Base-by-base conservation (phyloP, 2,888 invertebrate species). In the Timandra comae region DNA sequence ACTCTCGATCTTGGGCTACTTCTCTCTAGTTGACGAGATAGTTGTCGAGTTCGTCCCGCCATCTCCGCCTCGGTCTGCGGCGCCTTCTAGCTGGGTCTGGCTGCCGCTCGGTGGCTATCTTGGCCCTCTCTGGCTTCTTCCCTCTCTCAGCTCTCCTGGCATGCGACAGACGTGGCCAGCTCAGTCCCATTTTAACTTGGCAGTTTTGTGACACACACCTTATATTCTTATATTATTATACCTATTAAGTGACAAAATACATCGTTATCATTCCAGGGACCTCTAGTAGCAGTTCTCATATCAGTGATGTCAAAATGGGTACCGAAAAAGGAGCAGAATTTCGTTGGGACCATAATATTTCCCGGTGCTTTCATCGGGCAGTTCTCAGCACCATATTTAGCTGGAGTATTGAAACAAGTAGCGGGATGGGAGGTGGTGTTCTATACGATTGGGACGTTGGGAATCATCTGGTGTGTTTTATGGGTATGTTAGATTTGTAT, bases 281-380 rank as follows among this genome's bases (percentile, higher is more conserved):
- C 33, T 12, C 24, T 27, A 3, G 35, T 40, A 8, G 39, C 43
- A 10, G 20, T 33, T 7, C n/a, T 40, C 11, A 3, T 40, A 0
- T 40, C 43, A 3, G 37, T 40, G 37, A 40, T 40, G 37, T 33
- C 43, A 1, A 43, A 43, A 31, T 43, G 43, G 43, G 35, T 21
- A 21, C 37, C 43, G 0, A 23, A 9, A 7, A 28, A 31, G 5
- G 37, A 40, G 9, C 29, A 16, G 19, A 30, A 39, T 4, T 38
- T 40, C 10, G 29, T 40, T 9, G 37, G 28, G 1, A 30, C 35
- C 7, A 33, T 43, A 7, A 40, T 43, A 20, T 43, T 43, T 8
- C 39, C 43, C 5, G 43, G 37, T 3, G 19, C 24, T 16, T 16
- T 40, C 4, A 22, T 43, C 1, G 43, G 43, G 3, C 33, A 31